Evolutionary conservation across 2,113 vertebrate genomes (phyloP), one percentile per base, ranked within the genome.

Genomic region (Gorsachius goisagi): DNA sequence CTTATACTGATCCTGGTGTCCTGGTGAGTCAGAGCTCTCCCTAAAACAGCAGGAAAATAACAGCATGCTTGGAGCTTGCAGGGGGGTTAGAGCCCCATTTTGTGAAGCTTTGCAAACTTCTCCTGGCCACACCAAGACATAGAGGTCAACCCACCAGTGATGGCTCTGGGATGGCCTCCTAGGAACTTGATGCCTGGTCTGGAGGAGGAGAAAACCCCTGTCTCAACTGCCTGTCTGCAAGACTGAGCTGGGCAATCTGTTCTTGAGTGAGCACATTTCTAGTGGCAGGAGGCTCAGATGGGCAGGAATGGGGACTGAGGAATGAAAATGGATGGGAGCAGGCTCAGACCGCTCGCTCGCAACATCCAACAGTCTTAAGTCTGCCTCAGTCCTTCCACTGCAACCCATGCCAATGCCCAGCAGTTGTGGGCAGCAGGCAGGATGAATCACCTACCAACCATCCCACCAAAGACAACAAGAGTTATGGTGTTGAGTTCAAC

Each of bases 381-480:
- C 33, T 96, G 92, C 76, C 71, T 94, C 85, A 76, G 72, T 77
- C 86, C 95, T 97, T 88, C 86, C 75, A 77, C 9, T 2, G 10
- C 1, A 0, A 58, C 33, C 76, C 2, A 2, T 67, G 92, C 55
- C 79, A 95, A 88, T 1, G 8, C 83, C 74, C 93, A 37, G 96
- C 47, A 33, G 69, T 7, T 59, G 69, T 0, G 23, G 68, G 41
- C 19, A 4, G 93, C 60, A 47, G 59, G 37, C 80, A 33, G 80
- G 33, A 91, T 85, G 94, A 95, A 88, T 93, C 78, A 92, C 71
- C 84, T 8, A 88, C 4, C 91, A 91, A 35, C 74, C 89, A 89
- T 79, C 74, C 91, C 78, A 50, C 14, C 20, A 8, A 91, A 90
- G 66, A 60, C 91, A 94, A 19, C 24, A 21, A 8, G 58, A 89